Base-by-base conservation (phyloP, 2,113 vertebrate species). In the Lanius collurio region DNA sequence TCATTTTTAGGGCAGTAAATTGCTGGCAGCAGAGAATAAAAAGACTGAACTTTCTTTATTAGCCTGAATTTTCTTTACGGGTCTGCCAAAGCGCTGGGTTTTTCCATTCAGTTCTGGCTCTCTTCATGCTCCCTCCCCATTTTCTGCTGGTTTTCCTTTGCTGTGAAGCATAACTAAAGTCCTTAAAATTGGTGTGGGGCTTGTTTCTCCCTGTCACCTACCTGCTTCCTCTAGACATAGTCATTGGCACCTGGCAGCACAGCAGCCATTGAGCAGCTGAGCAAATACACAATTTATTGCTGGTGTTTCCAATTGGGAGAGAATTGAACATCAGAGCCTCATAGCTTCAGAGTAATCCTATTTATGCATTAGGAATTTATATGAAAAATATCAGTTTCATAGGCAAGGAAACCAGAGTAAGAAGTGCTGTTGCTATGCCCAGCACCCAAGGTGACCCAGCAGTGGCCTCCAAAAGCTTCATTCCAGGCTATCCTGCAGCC, bases 1-100 rank as follows among this genome's bases (percentile, higher is more conserved):
- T 95, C 44, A 87, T 89, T 92, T 94, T 89, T 63, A 88, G 71
- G 92, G 87, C 89, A 96, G 84, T 95, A 94, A 95, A 94, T 92
- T 94, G 26, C 93, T 83, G 62, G 84, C 87, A 93, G 87, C 70
- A 69, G 57, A 89, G 77, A 87, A 84, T 82, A 89, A 78, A 94
- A 69, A 93, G 70, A 62, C 87, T 84, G 77, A 95, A 91, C 93
- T 91, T 95, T 87, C 73, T 83, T 96, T 73, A 87, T 94, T 94
- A 85, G 60, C 55, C 65, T 89, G 74, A 94, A 95, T 95, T 93
- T 91, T 95, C 91, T 95, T 96, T 94, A 95, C 87, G 57, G 78
- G 12, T 71, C 87, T 96, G 94, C 74, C 89, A 89, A 84, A 79
- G 62, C 46, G 6, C 62, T 87, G 37, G 13, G 2, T 47, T 87